A percentile compares a stretch with the other conserved stretches of the same genome.
Conservation (phyloP, 1,140 invertebrate species). For the Drosophila prosaltans region DNA sequence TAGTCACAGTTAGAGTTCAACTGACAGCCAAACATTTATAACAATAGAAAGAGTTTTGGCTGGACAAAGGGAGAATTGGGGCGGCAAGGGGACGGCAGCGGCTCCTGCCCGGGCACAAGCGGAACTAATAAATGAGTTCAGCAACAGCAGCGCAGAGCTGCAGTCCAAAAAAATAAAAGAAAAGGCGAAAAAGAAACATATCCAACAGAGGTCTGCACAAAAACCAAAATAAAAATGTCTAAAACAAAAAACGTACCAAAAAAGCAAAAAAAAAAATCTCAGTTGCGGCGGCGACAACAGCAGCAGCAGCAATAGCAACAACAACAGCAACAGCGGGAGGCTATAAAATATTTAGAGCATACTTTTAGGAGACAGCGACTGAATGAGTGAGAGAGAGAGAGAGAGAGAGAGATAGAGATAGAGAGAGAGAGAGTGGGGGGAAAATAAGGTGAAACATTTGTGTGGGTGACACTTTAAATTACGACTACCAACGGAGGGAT, state of each 20-base stretch:
- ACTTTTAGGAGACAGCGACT: slow-evolving; percentile 34
- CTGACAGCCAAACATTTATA: slow-evolving; percentile 71
- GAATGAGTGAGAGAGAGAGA: neutral
- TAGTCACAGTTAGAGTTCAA: slow-evolving; percentile 43
- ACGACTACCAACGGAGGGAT: neutral
- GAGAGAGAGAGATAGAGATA: neutral
- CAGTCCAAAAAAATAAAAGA: slow-evolving; percentile 42
- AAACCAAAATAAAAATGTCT: slow-evolving; percentile 68
- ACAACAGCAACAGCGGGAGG: slow-evolving; percentile 25
- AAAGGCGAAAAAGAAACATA: slow-evolving; percentile 44
- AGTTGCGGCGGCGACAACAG: slow-evolving; percentile 16
- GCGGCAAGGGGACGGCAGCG: neutral
- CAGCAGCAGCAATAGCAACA: neutral
- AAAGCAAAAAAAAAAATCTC: slow-evolving; percentile 53
- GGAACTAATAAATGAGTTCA: slow-evolving; percentile 79
- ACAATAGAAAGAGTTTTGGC: slow-evolving; percentile 46
- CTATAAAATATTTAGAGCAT: slow-evolving; percentile 74
- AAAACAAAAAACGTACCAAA: slow-evolving; percentile 16
- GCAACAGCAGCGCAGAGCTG: slow-evolving; percentile 41
- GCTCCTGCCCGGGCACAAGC: slow-evolving; percentile 35
- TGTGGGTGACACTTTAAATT: slow-evolving; percentile 56
- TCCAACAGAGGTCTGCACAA: slow-evolving; percentile 20
- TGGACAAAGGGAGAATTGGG: neutral
- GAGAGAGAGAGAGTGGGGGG: neutral
- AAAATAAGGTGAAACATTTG: neutral